Base-by-base conservation (phyloP, 2,797 vertebrate species). In the Sebastes steindachneri region DNA sequence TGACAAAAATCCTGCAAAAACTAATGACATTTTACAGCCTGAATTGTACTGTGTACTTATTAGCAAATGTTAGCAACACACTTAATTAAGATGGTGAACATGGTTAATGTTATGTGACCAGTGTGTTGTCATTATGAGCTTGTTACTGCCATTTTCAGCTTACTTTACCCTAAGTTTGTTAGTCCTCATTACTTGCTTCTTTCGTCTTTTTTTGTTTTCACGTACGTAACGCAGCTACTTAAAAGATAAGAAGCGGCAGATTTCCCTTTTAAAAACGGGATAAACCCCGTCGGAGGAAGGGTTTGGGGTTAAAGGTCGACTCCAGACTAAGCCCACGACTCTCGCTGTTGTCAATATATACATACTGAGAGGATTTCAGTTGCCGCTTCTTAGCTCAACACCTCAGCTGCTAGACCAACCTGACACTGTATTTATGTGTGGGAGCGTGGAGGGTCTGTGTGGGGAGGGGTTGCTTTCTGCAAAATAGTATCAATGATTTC, bases 341-440 rank as follows among this genome's bases (percentile, higher is more conserved):
- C 71, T 83, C 73, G 37, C 81, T 86, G 54, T 28, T 72, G 63
- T 79, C 54, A 29, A 25, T 62, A 63, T 17, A 33, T 70, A 73
- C 65, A 63, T 35, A 79, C 37, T 77, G 76, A 80, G 75, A 89
- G 86, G 88, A 89, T 92, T 92, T 85, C 26, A 70, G 17, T 45
- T 28, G 9, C 33, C 0, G 5, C 64, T 68, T 66, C 11, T 77
- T 10, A 58, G 57, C 77, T 45, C 37, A 64, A 11, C 14, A 48
- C 25, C 45, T 72, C 48, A 37, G 66, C 48, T 26, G 37, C 66
- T 31, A 25, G 25, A 82, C 55, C 58, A 45, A 1, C 28, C 25
- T 33, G 25, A 62, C 29, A 11, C n/a, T 73, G 35, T 81, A 15
- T 83, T 51, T 60, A 25, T 53, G 57, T 80, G 21, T 53, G 48